Conservation (phyloP, 2,113 vertebrate species). For the Pteropus alecto region DNA sequence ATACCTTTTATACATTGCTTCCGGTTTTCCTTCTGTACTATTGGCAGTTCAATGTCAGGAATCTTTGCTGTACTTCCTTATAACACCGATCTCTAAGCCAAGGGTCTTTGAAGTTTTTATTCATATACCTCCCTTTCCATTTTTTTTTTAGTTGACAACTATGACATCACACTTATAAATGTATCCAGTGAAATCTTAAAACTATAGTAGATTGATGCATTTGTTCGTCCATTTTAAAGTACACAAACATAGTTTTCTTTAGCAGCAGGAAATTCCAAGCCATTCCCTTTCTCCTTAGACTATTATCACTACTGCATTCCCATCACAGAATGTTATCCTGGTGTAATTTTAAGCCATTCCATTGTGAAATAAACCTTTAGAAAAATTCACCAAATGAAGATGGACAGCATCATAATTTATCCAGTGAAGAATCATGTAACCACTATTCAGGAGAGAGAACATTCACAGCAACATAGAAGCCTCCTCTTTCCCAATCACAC, state of each 20-base stretch:
- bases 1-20: neutral
- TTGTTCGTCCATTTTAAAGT: neutral
- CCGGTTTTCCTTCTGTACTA: neutral
- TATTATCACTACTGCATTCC: neutral
- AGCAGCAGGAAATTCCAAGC: neutral
- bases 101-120: neutral
- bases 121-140: neutral
- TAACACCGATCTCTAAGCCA: neutral
- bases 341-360: neutral
- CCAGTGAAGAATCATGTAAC: neutral
- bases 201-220: neutral
- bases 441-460: neutral
- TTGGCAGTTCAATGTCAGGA: neutral
- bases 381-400: neutral
- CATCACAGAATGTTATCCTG: neutral
- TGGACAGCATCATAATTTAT: neutral
- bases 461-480: neutral
- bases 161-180: neutral
- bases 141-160: neutral
- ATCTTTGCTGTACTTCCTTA: neutral
- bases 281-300: neutral
- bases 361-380: neutral
- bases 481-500: neutral
- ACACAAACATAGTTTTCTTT: neutral
- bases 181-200: neutral